Evolutionary conservation across 2,797 vertebrate species (phyloP).

Genomic region (Bradypodion ventrale): DNA sequence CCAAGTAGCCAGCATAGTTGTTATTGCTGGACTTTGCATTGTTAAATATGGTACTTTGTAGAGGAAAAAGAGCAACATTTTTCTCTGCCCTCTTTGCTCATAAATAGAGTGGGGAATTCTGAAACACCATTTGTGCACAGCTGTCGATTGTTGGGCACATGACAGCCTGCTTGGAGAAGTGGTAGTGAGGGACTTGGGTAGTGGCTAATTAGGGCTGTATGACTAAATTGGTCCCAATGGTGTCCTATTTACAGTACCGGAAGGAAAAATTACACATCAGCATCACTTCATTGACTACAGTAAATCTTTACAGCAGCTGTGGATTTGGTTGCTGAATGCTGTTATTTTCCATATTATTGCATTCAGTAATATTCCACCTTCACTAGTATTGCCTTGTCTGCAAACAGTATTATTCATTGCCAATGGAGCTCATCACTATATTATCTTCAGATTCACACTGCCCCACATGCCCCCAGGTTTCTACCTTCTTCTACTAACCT

Average conservation of each 20-base stretch:
- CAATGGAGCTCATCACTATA: conserved; percentile 13
- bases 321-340: conserved; percentile 20
- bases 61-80: not conserved
- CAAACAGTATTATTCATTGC: conserved; percentile 2
- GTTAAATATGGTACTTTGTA: no score
- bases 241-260: not conserved
- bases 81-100: not conserved
- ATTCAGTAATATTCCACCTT: not conserved
- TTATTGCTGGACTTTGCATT: no score
- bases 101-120: no score
- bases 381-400: not conserved
- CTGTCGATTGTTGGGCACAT: not conserved
- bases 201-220: not conserved
- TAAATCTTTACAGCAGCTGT: conserved; percentile 27
- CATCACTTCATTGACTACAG: conserved; percentile 8
- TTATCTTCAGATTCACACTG: conserved; percentile 11
- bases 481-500: not conserved
- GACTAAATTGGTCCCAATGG: not conserved
- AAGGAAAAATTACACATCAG: conserved; percentile 22
- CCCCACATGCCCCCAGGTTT: conserved; percentile 20
- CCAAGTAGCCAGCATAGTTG: no score
- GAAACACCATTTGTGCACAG: no score
- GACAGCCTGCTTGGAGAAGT: not conserved
- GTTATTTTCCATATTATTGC: conserved; percentile 13
- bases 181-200: not conserved